Conservation (phyloP, 2,113 vertebrate genomes). For the Eolophus roseicapilla region DNA sequence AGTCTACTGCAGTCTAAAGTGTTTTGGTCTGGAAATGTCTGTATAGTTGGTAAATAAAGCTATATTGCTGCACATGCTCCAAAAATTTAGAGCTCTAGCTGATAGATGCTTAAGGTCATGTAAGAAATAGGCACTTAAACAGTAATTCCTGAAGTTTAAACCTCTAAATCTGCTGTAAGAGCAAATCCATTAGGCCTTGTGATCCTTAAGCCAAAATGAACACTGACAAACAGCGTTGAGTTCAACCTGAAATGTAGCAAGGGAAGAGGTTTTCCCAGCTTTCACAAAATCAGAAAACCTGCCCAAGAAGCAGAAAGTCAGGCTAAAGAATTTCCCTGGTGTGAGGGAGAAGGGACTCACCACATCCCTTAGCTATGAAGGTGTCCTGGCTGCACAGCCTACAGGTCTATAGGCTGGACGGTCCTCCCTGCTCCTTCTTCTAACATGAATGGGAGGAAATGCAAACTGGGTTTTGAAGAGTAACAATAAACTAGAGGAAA, state of each 20-base stretch:
- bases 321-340: not conserved
- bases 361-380: not conserved
- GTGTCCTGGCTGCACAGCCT: not conserved
- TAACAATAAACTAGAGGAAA: not conserved
- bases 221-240: not conserved
- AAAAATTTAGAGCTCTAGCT: not conserved
- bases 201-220: not conserved
- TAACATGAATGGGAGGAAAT: not conserved
- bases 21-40: not conserved
- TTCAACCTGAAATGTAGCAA: not conserved
- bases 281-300: not conserved
- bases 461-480: not conserved
- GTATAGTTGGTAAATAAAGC: not conserved
- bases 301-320: not conserved
- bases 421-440: fast-evolving
- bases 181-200: not conserved
- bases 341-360: not conserved
- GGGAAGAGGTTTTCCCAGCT: not conserved
- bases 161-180: not conserved
- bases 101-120: not conserved
- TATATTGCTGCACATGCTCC: not conserved
- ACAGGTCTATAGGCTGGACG: fast-evolving
- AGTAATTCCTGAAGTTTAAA: conserved; percentile 10
- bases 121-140: not conserved
- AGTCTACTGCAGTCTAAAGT: not conserved